Conservation (phyloP, 2,113 vertebrate species). For the Puntigrus tetrazona region DNA sequence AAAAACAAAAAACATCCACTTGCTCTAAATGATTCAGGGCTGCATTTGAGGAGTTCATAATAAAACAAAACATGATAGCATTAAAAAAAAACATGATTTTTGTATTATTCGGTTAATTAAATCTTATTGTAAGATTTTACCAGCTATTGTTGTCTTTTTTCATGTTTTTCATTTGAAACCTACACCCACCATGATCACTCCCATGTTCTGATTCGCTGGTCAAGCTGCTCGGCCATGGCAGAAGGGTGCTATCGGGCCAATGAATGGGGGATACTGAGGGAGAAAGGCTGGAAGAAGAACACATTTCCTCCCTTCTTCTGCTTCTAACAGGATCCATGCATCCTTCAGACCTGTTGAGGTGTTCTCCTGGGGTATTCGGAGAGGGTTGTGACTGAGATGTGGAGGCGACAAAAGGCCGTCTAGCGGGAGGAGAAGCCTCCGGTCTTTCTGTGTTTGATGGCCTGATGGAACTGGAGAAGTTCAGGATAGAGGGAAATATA, state of each 20-base stretch:
- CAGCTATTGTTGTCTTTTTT: background rate
- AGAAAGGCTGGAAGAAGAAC: constrained; percentile 6
- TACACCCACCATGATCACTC: constrained; percentile 64
- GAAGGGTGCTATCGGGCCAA: constrained; percentile 54
- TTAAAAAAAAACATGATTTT: no score
- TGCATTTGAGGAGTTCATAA: no score
- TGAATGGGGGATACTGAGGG: constrained; percentile 58
- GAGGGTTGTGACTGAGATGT: constrained; percentile 22
- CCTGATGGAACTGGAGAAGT: constrained; percentile 17
- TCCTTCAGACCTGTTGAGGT: constrained; percentile 20
- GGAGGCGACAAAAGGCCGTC: constrained; percentile 3
- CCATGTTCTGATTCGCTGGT: constrained; percentile 60
- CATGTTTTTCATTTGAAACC: background rate
- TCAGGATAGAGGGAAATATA: background rate
- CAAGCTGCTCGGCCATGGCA: constrained; percentile 48
- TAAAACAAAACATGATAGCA: no score
- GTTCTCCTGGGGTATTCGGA: background rate
- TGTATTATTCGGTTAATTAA: background rate
- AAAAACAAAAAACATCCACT: no score
- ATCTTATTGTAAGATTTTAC: background rate
- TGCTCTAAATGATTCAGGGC: no score
- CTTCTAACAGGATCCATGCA: constrained; percentile 35
- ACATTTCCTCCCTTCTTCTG: background rate
- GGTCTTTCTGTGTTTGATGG: constrained; percentile 31
- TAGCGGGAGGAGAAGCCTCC: constrained; percentile 34